A percentile compares a stretch with the other conserved stretches of the same genome.
Conservation (phyloP, 2,888 invertebrate genomes). For the Microchrysa polita region DNA sequence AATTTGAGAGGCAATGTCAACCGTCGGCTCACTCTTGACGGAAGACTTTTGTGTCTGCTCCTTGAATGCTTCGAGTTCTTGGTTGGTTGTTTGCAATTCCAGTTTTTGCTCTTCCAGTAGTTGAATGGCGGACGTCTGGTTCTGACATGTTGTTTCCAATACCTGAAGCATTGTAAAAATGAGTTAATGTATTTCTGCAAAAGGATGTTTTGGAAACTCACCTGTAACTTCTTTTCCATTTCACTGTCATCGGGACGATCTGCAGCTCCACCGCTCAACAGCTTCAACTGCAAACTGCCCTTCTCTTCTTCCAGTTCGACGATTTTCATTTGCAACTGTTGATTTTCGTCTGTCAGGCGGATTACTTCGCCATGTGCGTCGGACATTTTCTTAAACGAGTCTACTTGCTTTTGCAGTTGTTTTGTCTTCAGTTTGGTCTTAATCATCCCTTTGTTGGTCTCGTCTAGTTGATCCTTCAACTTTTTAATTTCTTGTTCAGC, state of each 20-base stretch:
- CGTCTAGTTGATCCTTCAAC: slow-evolving; percentile 77
- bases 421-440: slow-evolving; percentile 80
- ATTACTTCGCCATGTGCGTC: slow-evolving; percentile 76
- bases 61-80: slow-evolving; percentile 71
- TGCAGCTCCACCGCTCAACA: slow-evolving; percentile 74
- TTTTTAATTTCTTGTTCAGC: slow-evolving; percentile 62
- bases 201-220: slow-evolving; percentile 12
- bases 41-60: slow-evolving; percentile 71
- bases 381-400: slow-evolving; percentile 72
- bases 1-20: slow-evolving; percentile 80
- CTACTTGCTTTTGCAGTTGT: slow-evolving; percentile 79
- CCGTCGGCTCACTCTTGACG: slow-evolving; percentile 71
- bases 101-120: slow-evolving; percentile 73
- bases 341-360: slow-evolving; percentile 71
- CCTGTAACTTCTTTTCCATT: slow-evolving; percentile 56
- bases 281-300: slow-evolving; percentile 86
- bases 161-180: slow-evolving; percentile 49
- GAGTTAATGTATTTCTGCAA: not conserved
- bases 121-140: slow-evolving; percentile 56
- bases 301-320: slow-evolving; percentile 91
- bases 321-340: slow-evolving; percentile 76
- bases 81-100: slow-evolving; percentile 70
- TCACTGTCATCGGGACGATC: slow-evolving; percentile 57
- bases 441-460: slow-evolving; percentile 79
- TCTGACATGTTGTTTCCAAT: slow-evolving; percentile 56